Percentiles rank a stretch among this genome's conserved stretches.
Evolutionary conservation across 2,797 vertebrate genomes (phyloP).

Genomic region (Alcedo quadribrachys): DNA sequence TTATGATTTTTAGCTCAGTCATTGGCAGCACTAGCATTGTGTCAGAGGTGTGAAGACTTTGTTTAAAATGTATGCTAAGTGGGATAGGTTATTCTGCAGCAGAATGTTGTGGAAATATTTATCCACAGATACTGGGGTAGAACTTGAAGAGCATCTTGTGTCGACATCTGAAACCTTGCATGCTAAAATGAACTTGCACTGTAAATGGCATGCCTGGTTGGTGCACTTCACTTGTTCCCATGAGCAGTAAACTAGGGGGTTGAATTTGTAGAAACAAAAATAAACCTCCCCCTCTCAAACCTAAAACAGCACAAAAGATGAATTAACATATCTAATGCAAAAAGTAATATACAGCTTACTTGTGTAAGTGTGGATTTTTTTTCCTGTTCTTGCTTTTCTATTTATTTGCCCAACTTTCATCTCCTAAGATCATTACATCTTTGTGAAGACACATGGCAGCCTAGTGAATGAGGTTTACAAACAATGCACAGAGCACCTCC

Average conservation of each 20-base stretch:
- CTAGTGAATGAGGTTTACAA: neutral
- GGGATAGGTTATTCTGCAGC: neutral
- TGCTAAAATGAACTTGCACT: neutral
- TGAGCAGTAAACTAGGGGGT: neutral
- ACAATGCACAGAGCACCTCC: neutral
- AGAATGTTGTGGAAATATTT: neutral
- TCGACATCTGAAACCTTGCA: neutral
- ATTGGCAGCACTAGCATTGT: neutral
- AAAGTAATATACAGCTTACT: neutral
- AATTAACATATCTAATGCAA: neutral
- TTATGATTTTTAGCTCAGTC: neutral
- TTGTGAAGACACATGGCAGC: neutral
- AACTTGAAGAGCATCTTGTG: neutral
- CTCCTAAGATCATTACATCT: neutral
- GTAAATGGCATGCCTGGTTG: neutral
- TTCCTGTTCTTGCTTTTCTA: neutral
- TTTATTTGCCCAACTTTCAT: neutral
- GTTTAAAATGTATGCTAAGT: neutral
- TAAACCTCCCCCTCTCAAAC: neutral
- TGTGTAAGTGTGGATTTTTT: fast-evolving
- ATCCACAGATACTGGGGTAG: neutral
- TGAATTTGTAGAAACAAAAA: neutral
- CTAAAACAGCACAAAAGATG: neutral
- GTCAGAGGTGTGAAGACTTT: neutral
- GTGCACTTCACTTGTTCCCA: neutral